phyloP scores from a whole-genome alignment of 2,113 vertebrate species.

The Aplodontia rufa region DNA sequence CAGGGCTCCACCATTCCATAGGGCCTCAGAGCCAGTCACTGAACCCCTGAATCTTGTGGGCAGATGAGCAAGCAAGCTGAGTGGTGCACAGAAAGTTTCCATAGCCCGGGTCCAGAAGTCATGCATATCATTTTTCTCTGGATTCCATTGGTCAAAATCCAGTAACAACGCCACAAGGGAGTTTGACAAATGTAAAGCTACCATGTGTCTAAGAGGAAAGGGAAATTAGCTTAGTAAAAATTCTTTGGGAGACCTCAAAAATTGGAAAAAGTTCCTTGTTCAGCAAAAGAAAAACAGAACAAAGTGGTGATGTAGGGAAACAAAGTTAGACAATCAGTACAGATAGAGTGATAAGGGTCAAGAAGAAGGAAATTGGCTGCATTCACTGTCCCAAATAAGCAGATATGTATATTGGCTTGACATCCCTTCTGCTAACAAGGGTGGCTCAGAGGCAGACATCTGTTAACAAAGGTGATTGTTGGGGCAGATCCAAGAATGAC shows the following conservation, averaged over 20 bases:
- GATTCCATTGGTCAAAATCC: background rate
- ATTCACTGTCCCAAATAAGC: too few species aligned
- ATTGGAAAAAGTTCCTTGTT: background rate
- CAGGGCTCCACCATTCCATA: accelerated
- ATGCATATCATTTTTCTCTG: background rate
- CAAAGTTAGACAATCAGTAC: too few species aligned
- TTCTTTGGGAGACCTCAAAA: background rate
- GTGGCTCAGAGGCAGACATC: too few species aligned
- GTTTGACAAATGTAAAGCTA: background rate
- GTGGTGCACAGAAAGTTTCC: background rate
- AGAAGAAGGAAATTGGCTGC: too few species aligned
- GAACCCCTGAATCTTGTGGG: background rate
- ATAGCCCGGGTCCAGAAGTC: background rate
- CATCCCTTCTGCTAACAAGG: too few species aligned
- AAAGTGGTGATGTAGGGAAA: too few species aligned
- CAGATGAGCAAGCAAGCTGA: background rate
- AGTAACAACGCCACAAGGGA: background rate
- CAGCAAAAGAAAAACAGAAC: background rate
- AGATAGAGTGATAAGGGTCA: too few species aligned
- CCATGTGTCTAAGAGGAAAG: background rate
- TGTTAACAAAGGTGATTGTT: too few species aligned
- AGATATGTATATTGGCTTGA: too few species aligned
- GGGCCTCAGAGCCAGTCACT: background rate
- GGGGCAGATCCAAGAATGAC: too few species aligned
- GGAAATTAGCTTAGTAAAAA: background rate